Conservation (phyloP, 2,113 vertebrate genomes). For the Oryzias javanicus region DNA sequence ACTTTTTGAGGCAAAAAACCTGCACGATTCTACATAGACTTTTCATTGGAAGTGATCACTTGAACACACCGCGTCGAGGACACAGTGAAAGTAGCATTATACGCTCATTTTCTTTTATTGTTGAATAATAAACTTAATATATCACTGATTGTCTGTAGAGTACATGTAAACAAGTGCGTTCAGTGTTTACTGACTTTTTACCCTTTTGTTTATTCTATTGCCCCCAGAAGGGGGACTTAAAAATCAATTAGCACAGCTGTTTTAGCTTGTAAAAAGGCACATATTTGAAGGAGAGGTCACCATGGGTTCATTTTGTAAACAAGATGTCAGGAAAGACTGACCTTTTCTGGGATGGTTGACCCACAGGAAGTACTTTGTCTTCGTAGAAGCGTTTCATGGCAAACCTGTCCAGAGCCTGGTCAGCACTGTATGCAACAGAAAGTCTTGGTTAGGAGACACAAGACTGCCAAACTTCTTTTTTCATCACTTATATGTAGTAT, state of each 20-base stretch:
- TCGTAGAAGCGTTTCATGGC: slow-evolving; percentile 99
- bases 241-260: slow-evolving; percentile 5
- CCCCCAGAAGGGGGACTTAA: background rate
- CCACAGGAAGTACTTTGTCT: slow-evolving; percentile 95
- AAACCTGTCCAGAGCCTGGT: slow-evolving; percentile 96
- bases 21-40: too few species aligned
- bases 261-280: background rate
- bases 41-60: too few species aligned
- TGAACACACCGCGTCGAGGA: too few species aligned
- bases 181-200: too few species aligned
- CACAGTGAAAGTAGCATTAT: background rate
- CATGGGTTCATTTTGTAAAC: slow-evolving; percentile 15
- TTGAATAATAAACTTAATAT: background rate
- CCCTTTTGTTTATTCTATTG: background rate
- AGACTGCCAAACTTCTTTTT: background rate
- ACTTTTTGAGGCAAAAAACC: too few species aligned
- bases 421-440: slow-evolving; percentile 77
- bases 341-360: slow-evolving; percentile 96
- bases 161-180: too few species aligned
- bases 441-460: background rate
- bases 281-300: slow-evolving; percentile 17
- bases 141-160: too few species aligned
- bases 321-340: slow-evolving; percentile 66
- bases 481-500: too few species aligned
- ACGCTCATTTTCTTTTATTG: background rate